Evolutionary conservation across 2,113 vertebrate genomes (phyloP), one percentile per base, ranked within the genome.

Genomic region (Cebus imitator): DNA sequence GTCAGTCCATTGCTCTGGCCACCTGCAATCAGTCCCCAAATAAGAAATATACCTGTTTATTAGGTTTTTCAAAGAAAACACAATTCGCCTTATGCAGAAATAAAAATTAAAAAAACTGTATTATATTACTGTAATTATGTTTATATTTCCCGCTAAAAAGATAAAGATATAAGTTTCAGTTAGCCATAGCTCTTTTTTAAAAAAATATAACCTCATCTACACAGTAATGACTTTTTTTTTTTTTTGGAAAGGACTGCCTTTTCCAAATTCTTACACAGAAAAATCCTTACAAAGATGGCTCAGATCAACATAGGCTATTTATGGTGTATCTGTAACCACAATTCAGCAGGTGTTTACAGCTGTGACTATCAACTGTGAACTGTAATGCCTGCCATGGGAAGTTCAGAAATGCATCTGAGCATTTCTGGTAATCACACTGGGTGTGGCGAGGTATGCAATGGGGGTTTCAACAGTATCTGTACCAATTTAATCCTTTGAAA

Each of bases 251-350:
- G 37, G 84, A 43, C 43, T 55, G 27, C 72, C 32, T 96, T 93
- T 95, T 91, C 83, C 87, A 95, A 79, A 82, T 84, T 75, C 40
- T 86, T 52, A 50, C 35, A 81, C 90, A 73, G 30, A 58, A 85
- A 84, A 79, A 21, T 1, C 45, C 37, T 80, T 76, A 50, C 21
- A 30, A 52, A 79, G 23, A 55, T n/a, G 35, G 27, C 14, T 37
- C 25, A 57, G 45, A 30, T 45, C 57, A 66, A 43, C 20, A 55
- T 2, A 40, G 80, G 45, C 1, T 35, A 14, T 20, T 25, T 10
- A 6, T 40, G 37, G n/a, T 55, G 4, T 37, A 10, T 20, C 12
- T 32, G 9, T 55, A 20, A 70, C 21, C 37, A 70, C 7, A 52
- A 30, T 5, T 61, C n/a, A 40, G n/a, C 21, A 35, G 75, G 9